phyloP scores from a whole-genome alignment of 1,140 invertebrate species.

The Drosophila burlai region DNA sequence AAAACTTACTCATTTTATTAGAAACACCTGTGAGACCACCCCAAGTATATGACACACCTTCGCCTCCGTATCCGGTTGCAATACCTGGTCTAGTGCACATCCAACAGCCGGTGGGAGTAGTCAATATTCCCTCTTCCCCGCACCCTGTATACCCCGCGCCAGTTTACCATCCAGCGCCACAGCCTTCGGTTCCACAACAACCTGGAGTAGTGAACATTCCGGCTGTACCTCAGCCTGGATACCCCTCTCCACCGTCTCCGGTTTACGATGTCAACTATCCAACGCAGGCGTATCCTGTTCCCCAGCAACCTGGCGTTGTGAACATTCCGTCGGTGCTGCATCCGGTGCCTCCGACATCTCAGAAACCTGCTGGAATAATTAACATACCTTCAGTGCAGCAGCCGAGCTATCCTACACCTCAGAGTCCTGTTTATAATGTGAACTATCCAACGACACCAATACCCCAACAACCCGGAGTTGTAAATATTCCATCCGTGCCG shows the following conservation, averaged over 20 bases:
- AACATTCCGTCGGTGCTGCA: constrained; percentile 47
- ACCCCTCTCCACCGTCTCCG: constrained; percentile 33
- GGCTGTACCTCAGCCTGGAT: constrained; percentile 23
- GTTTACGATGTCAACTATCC: constrained; percentile 43
- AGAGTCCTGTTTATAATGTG: constrained; percentile 21
- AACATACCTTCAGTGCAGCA: constrained; percentile 59
- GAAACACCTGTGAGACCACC: constrained; percentile 25
- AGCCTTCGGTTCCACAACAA: constrained; percentile 63
- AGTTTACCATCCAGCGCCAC: constrained; percentile 14
- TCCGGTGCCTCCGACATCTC: constrained; percentile 23
- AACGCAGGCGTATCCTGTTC: constrained; percentile 10
- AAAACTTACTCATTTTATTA: constrained; percentile 1
- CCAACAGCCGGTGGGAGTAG: constrained; percentile 19
- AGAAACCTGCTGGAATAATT: constrained; percentile 87
- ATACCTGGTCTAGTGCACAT: constrained; percentile 61
- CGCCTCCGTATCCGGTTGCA: constrained; percentile 63
- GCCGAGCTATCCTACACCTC: constrained; percentile 20
- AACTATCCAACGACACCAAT: constrained; percentile 86
- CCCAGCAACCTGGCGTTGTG: constrained; percentile 23
- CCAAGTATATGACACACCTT: constrained; percentile 60
- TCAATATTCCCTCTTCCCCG: constrained; percentile 35
- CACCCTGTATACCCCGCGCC: constrained; percentile 27
- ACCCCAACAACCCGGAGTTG: constrained; percentile 86
- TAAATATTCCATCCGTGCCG: constrained; percentile 78
- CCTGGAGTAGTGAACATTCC: constrained; percentile 88